Evolutionary conservation across 2,113 vertebrate species (phyloP), one percentile per base, ranked within the genome.

Genomic region (Hemichromis elongatus): DNA sequence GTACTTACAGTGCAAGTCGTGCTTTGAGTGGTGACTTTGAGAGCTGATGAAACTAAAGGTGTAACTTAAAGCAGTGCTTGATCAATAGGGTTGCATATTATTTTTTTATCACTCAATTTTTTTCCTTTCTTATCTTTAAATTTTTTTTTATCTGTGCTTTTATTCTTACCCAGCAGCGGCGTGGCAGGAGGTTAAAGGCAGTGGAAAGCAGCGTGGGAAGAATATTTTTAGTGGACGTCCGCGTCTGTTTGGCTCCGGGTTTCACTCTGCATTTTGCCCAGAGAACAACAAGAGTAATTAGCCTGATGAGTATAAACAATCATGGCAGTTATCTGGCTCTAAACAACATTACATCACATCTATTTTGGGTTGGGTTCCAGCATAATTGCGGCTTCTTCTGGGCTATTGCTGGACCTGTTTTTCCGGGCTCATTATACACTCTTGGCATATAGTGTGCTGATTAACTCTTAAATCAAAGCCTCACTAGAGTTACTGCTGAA

Each of bases 261-360:
- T 86, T 81, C 5, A 33, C 86, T 79, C 83, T 33, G 56, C 70
- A 63, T 68, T 89, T 61, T 80, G 81, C 90, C 81, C 78, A 73
- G 47, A 93, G 90, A 83, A 50, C 45, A 66, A 40, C 40, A 52
- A 14, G 82, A 81, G 85, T 90, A 93, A 94, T 95, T 92, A 94
- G 88, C 90, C 75, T 56, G 90, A 89, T 93, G 90, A 94, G 87
- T 81, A 86, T 91, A 94, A 94, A 93, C 90, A 92, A 85, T 86
- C 77, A 18, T 92, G 92, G 89, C 89, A 93, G 85, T 88, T 88
- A 81, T 89, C 83, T 91, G 90, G 91, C 88, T 82, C 88, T 75
- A 83, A 93, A 92, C 90, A 85, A 88, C 82, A 79, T 61, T 84
- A 89, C 84, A 89, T 89, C 88, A 66, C 90, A 86, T 91, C 85